Conservation (phyloP, 2,113 vertebrate species). For the Nycticorax nycticorax region DNA sequence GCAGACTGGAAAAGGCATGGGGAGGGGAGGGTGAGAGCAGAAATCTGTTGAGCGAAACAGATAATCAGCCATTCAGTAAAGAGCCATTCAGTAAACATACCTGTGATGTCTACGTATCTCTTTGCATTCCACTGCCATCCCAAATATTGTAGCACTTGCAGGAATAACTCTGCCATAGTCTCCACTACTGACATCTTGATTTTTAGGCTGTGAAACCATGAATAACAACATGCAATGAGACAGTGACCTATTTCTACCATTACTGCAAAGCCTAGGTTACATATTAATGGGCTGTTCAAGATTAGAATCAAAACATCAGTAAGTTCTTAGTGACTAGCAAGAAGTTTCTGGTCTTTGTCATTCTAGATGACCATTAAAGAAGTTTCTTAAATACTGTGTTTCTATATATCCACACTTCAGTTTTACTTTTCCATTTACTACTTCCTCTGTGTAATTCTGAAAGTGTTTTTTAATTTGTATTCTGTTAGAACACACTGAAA, state of each 20-base stretch:
- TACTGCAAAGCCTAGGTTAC: neutral
- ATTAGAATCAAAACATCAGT: neutral
- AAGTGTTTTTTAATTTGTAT: neutral
- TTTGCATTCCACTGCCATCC: slow-evolving; percentile 88
- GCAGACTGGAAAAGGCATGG: neutral
- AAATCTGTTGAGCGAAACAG: neutral
- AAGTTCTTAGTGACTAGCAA: neutral
- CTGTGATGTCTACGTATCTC: slow-evolving; percentile 95
- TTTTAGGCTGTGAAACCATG: slow-evolving; percentile 65
- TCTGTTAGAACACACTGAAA: neutral
- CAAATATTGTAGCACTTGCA: slow-evolving; percentile 87
- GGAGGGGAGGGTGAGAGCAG: neutral
- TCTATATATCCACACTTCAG: neutral
- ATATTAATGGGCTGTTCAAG: neutral
- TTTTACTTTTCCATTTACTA: neutral
- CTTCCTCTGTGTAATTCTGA: neutral
- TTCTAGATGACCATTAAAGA: neutral
- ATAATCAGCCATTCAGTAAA: neutral
- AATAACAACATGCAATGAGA: neutral
- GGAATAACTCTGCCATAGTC: slow-evolving; percentile 92
- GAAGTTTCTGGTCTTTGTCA: neutral
- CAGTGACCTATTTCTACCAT: neutral
- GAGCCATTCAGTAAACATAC: slow-evolving; percentile 57
- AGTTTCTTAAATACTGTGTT: neutral
- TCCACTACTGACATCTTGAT: slow-evolving; percentile 53